Base-by-base conservation (phyloP, 2,113 vertebrate species). In the Cochlearius cochlearius region DNA sequence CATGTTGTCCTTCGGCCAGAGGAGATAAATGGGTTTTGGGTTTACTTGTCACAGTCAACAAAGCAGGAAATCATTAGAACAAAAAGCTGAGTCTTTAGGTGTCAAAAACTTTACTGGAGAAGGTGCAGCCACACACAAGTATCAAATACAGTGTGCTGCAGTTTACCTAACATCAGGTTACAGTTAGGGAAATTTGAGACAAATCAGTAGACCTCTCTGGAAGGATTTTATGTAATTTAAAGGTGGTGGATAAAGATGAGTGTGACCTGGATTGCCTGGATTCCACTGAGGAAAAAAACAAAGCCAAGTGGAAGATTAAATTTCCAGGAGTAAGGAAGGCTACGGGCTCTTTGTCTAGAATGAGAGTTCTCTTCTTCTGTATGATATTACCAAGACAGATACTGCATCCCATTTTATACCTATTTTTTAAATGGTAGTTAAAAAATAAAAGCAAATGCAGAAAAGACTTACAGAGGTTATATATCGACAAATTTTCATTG, bases 251-350 rank as follows among this genome's bases (percentile, higher is more conserved):
- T 91, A 74, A 83, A 86, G 67, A 92, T 63, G 52, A 87, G 60
- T 27, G 13, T 90, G 82, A 90, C 64, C 67, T 83, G 85, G 32
- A 92, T 93, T 94, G 87, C 58, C 74, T 83, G 59, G 68, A 85
- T 94, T 94, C 64, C 30, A 11, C 4, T 89, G n/a, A 89, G 86
- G 91, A 88, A 94, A 93, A 93, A 90, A 49, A 2, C 81, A 72
- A 94, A 92, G 85, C 90, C 84, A 93, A 88, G 66, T 74, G 18
- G 11, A 90, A 90, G 45, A 94, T 94, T 50, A 84, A 77, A 77
- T 93, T 96, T 96, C 86, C 86, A 92, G 82, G 39, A 69, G 52
- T 59, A 62, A 63, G 41, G 26, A 92, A 64, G 20, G 26, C n/a
- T 87, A 32, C 1, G 2, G 43, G 15, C 22, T 67, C 15, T 78